Base-by-base conservation (phyloP, 2,888 invertebrate genomes). In the Drosophila formosana region DNA sequence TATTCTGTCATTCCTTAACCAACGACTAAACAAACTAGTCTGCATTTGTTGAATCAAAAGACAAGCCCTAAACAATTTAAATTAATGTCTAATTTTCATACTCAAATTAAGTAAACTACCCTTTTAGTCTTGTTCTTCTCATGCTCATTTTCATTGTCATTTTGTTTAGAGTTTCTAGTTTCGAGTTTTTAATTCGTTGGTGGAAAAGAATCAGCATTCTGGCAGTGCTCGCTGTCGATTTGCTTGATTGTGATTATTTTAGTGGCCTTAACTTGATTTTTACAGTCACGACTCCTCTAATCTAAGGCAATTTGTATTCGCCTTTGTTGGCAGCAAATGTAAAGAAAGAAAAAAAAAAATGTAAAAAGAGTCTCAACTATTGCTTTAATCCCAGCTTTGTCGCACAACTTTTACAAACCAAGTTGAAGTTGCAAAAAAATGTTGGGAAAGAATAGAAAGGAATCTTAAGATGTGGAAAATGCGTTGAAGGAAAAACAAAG, bases 221-320 rank as follows among this genome's bases (percentile, higher is more conserved):
- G 34, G 23, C 26, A 25, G 28, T 7, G 39, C 13, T 45, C n/a
- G 37, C 11, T 37, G 45, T 28, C 39, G 46, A 53, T 43, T 62
- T 55, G 43, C 46, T 52, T 47, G 43, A 56, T 52, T 66, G 55
- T 72, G 66, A 72, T 72, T 72, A 72, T 61, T 72, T 57, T 53
- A 71, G 64, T 71, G 57, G 50, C n/a, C 13, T 72, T 60, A 66
- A 52, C 46, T 72, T 56, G 65, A 75, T 74, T 74, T 75, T 75
- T 66, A 65, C 49, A 72, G 76, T 78, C 75, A 83, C 75, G 71
- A 83, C 53, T 77, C 49, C 26, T 60, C 65, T 62, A 66, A 77
- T 71, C 56, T 66, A 47, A 45, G 46, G 46, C 72, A 86, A 80
- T 78, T 78, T 80, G 65, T 71, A 67, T 51, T 66, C 56, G 64